Evolutionary conservation across 2,888 invertebrate genomes (phyloP).

Genomic region (Tyria jacobaeae): DNA sequence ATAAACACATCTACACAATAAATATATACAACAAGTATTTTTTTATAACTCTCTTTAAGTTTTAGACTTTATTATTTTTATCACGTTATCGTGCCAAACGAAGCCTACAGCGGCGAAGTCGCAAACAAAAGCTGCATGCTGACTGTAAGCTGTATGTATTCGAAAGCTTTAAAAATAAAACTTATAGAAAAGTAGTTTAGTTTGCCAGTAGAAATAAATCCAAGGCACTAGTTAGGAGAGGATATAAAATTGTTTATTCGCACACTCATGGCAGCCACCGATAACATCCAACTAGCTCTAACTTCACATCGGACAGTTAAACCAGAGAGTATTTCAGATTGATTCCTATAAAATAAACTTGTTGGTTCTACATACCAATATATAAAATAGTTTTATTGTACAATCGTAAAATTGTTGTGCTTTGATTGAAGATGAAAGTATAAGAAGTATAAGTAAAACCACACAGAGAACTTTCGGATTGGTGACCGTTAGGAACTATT

Average conservation of each 20-base stretch:
- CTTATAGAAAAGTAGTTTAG: constrained; percentile 1
- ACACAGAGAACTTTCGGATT: background rate
- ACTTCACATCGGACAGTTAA: constrained; percentile 2
- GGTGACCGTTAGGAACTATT: too few relatives aligned
- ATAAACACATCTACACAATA: too few relatives aligned
- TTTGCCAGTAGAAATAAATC: background rate
- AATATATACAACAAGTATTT: too few relatives aligned
- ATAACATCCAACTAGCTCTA: background rate
- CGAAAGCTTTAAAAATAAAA: too few relatives aligned
- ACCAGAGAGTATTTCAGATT: constrained; percentile 8
- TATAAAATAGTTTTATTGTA: constrained; percentile 2
- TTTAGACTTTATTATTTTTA: too few relatives aligned
- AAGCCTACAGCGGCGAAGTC: too few relatives aligned
- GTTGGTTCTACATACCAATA: background rate
- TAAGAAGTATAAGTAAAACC: background rate
- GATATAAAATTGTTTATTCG: constrained; percentile 9
- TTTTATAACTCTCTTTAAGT: too few relatives aligned
- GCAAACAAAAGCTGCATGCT: too few relatives aligned
- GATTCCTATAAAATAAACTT: constrained; percentile 1
- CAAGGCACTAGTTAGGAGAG: background rate
- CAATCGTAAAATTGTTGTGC: background rate
- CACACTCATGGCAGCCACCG: background rate
- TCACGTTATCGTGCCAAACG: too few relatives aligned
- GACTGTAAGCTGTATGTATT: too few relatives aligned
- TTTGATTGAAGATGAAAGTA: background rate